phyloP scores from a whole-genome alignment of 2,113 vertebrate genomes.

The Neodon shergylaensis region DNA sequence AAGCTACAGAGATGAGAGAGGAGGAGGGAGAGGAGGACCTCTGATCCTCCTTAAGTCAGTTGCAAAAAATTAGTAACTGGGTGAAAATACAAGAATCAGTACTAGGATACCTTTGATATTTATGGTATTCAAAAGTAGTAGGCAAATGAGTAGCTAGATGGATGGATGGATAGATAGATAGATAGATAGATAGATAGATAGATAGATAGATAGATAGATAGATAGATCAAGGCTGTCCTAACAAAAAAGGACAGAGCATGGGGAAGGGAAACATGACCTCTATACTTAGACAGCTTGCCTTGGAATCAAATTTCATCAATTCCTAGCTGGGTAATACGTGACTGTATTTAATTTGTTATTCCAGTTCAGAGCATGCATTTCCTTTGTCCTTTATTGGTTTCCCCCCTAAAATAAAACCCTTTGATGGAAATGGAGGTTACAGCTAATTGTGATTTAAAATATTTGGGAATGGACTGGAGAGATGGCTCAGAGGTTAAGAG shows the following conservation, averaged over 20 bases:
- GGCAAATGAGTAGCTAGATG: background rate
- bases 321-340: background rate
- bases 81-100: background rate
- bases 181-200: too few species aligned
- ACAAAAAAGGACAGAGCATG: background rate
- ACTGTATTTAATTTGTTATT: conserved; percentile 37
- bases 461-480: background rate
- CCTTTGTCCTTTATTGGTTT: conserved; percentile 21
- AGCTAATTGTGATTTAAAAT: background rate
- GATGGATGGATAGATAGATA: background rate
- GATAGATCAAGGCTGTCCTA: background rate
- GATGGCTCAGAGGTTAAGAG: background rate
- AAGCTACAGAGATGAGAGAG: conserved; percentile 42
- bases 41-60: conserved; percentile 30
- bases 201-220: too few species aligned
- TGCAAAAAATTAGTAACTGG: conserved; percentile 1
- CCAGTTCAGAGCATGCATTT: background rate
- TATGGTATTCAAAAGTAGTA: background rate
- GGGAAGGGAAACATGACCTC: background rate
- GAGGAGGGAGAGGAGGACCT: conserved; percentile 42
- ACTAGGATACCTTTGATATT: background rate
- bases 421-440: conserved; percentile 6
- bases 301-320: background rate
- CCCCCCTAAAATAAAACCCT: background rate
- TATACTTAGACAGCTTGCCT: background rate